Evolutionary conservation across 1,140 invertebrate genomes (phyloP).

Genomic region (Drosophila ercepeae): DNA sequence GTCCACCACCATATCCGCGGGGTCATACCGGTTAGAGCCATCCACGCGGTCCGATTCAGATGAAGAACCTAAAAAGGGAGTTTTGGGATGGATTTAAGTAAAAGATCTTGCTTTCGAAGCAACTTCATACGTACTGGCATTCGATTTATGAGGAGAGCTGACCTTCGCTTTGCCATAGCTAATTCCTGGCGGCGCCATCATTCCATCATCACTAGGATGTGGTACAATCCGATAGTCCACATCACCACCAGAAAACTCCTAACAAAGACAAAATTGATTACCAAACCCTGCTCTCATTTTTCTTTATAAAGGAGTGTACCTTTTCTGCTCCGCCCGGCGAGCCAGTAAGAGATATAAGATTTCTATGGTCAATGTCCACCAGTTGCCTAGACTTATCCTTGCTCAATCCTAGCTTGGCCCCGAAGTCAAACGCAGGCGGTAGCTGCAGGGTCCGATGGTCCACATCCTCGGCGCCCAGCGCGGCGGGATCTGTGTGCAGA

Average conservation of each 20-base stretch:
- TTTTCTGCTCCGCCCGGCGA: constrained; percentile 86
- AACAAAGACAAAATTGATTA: background rate
- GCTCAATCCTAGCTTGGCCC: constrained; percentile 63
- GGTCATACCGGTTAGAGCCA: constrained; percentile 75
- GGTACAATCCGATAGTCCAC: constrained; percentile 67
- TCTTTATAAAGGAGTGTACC: constrained; percentile 7
- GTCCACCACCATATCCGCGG: constrained; percentile 87
- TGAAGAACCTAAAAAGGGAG: constrained; percentile 55
- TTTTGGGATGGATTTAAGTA: background rate
- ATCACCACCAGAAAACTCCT: constrained; percentile 64
- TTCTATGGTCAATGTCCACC: constrained; percentile 91
- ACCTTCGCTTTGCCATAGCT: constrained; percentile 50
- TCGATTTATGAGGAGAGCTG: constrained; percentile 82
- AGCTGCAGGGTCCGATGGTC: constrained; percentile 85
- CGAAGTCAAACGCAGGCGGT: constrained; percentile 67
- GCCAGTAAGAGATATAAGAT: constrained; percentile 92
- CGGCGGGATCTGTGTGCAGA: constrained; percentile 51
- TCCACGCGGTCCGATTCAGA: constrained; percentile 75
- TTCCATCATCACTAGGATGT: constrained; percentile 33
- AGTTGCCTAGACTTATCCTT: constrained; percentile 81
- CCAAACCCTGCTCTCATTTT: background rate
- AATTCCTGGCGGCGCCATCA: constrained; percentile 64
- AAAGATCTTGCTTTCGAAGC: background rate
- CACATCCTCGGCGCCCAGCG: constrained; percentile 85
- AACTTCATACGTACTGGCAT: constrained; percentile 74